A percentile compares a stretch with the other conserved stretches of the same genome.
Evolutionary conservation across 1,140 invertebrate genomes (phyloP).

Genomic region (Hylaeus volcanicus): DNA sequence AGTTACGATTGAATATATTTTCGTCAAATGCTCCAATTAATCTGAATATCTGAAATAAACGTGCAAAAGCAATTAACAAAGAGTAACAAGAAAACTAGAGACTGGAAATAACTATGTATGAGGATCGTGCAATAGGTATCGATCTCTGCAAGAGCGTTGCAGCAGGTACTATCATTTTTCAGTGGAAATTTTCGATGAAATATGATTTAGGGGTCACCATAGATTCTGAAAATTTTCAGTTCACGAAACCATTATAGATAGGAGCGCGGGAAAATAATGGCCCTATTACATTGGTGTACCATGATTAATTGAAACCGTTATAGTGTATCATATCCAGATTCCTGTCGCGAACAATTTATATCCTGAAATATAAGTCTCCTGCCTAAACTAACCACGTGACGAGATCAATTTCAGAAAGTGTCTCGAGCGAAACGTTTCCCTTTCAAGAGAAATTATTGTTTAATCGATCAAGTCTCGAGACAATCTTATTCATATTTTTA

Average conservation of each 20-base stretch:
- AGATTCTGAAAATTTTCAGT: slow-evolving; percentile 31
- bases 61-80: neutral
- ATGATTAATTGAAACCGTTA: slow-evolving; percentile 6
- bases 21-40: too few relatives aligned
- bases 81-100: too few relatives aligned
- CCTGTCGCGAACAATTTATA: neutral
- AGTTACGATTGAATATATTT: too few relatives aligned
- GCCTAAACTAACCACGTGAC: neutral
- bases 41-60: too few relatives aligned
- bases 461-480: too few relatives aligned
- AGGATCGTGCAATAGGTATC: slow-evolving; percentile 17
- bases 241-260: neutral
- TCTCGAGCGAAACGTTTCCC: too few relatives aligned
- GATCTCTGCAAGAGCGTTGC: neutral
- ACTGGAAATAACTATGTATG: neutral
- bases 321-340: neutral
- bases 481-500: too few relatives aligned
- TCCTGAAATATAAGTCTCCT: neutral
- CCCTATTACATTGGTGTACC: slow-evolving; percentile 12
- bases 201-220: slow-evolving; percentile 21
- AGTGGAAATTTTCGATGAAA: slow-evolving; percentile 26
- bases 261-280: slow-evolving; percentile 2
- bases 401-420: too few relatives aligned
- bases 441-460: too few relatives aligned
- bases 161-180: slow-evolving; percentile 32